These are phyloP conservation scores for Melopsittacus undulatus DNA, from an alignment of 2,797 vertebrate species.

Conservation along the genomic window DNA sequence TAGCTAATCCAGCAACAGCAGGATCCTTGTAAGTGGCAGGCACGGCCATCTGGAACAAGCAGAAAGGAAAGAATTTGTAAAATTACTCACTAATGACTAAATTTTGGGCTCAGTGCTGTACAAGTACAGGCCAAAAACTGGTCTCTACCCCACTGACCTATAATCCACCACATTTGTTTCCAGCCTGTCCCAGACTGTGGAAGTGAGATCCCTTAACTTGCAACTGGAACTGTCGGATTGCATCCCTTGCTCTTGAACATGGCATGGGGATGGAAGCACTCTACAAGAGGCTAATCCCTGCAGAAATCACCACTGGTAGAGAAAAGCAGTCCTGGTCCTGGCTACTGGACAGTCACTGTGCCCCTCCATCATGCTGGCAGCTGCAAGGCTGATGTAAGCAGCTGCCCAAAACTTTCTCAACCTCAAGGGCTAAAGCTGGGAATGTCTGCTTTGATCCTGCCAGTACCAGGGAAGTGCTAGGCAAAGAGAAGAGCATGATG, in stretches of 20 bases:
- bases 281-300: not conserved
- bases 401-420: not conserved
- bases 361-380: not conserved
- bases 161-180: not conserved
- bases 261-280: not conserved
- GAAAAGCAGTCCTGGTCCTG: not conserved
- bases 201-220: not conserved
- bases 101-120: not conserved
- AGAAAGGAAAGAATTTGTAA: constrained; percentile 1
- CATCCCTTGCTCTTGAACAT: not conserved
- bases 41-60: not conserved
- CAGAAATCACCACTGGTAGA: not conserved
- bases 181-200: not conserved
- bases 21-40: not conserved
- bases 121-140: not conserved
- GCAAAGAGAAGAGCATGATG: not conserved
- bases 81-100: not conserved
- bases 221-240: not conserved
- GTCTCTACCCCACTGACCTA: not conserved
- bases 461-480: not conserved
- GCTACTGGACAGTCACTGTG: not conserved
- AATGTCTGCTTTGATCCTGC: not conserved
- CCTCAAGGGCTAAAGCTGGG: not conserved
- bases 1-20: not conserved
- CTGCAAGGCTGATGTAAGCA: not conserved